These are phyloP conservation scores for Rhaphigaster nebulosa DNA, from an alignment of 2,888 invertebrate genomes.

Conservation along the genomic window DNA sequence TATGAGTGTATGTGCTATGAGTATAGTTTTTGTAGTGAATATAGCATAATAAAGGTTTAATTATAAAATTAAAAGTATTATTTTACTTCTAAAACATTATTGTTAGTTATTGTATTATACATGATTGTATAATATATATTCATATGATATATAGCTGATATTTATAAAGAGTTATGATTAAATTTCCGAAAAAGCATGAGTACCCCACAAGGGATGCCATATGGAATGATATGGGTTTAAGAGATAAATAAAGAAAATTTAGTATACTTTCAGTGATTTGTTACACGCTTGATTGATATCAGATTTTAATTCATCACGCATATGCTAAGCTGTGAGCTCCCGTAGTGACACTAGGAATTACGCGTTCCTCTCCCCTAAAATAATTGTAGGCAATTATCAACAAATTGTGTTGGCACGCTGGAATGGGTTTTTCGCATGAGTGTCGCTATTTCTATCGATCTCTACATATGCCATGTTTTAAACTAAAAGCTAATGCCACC, in stretches of 20 bases:
- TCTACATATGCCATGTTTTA: background rate
- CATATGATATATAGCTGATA: no score
- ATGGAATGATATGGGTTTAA: background rate
- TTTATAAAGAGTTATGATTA: no score
- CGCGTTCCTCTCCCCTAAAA: background rate
- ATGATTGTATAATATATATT: no score
- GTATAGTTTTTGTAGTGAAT: no score
- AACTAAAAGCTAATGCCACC: no score
- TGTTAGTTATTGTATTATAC: no score
- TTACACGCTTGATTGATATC: background rate
- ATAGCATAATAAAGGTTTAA: no score
- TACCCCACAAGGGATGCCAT: background rate
- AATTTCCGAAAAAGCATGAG: no score
- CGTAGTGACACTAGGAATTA: background rate
- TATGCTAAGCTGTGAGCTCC: background rate
- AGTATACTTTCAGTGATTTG: background rate
- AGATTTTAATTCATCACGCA: background rate
- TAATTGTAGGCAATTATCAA: background rate
- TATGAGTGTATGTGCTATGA: no score
- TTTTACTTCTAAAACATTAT: no score
- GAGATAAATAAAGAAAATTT: background rate
- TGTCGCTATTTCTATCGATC: background rate
- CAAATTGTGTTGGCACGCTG: background rate
- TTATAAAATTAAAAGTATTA: no score
- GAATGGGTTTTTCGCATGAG: background rate